Conservation (phyloP, 2,113 vertebrate species). For the Labrus mixtus region DNA sequence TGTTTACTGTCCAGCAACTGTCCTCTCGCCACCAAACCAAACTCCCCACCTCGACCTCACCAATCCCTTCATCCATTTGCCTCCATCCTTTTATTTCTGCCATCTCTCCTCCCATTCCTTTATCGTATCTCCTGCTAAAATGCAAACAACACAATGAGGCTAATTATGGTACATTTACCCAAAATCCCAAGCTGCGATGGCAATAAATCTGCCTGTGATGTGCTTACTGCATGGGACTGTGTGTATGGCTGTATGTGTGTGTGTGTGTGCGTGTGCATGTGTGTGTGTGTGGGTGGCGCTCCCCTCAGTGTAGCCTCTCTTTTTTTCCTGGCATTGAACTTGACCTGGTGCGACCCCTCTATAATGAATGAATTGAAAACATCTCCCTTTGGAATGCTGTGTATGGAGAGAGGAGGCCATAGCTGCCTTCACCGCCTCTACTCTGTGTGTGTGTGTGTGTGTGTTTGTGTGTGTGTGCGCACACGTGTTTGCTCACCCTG, state of each 20-base stretch:
- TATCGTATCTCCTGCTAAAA: slow-evolving; percentile 79
- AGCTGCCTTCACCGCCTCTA: slow-evolving; percentile 78
- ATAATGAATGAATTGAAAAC: slow-evolving; percentile 99
- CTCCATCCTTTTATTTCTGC: slow-evolving; percentile 46
- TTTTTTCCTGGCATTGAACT: slow-evolving; percentile 98
- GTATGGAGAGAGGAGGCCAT: slow-evolving; percentile 89
- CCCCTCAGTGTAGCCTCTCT: slow-evolving; percentile 89
- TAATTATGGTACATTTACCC: slow-evolving; percentile 94
- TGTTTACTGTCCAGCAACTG: slow-evolving; percentile 49
- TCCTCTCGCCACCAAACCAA: slow-evolving; percentile 19
- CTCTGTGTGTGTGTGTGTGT: slow-evolving; percentile 79
- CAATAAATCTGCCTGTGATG: slow-evolving; percentile 86
- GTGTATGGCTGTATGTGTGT: slow-evolving; percentile 30
- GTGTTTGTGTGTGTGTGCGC: slow-evolving; percentile 80
- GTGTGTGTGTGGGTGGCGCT: slow-evolving; percentile 85
- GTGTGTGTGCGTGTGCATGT: slow-evolving; percentile 3
- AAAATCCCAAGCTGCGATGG: slow-evolving; percentile 77
- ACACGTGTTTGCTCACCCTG: slow-evolving; percentile 82
- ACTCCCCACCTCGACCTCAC: slow-evolving; percentile 28
- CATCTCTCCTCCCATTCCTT: slow-evolving; percentile 1
- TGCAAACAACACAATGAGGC: slow-evolving; percentile 92
- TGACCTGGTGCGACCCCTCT: slow-evolving; percentile 93
- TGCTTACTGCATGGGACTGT: slow-evolving; percentile 33
- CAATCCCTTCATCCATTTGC: slow-evolving; percentile 19
- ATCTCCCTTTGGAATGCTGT: slow-evolving; percentile 98